Conservation (phyloP, 2,797 vertebrate genomes). For the Spinibarbus caldwelli region DNA sequence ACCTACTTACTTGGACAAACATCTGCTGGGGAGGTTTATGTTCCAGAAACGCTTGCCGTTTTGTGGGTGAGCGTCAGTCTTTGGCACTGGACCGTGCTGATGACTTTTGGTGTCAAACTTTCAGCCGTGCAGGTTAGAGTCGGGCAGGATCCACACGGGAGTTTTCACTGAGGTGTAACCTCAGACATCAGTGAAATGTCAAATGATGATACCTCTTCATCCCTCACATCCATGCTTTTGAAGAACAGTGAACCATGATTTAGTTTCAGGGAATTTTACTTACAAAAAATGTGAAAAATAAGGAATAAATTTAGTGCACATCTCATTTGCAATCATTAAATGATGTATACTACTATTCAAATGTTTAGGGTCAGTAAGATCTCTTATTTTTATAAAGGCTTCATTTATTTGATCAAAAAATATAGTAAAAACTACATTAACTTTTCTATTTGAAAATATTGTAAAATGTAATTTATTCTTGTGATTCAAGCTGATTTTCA, state of each 20-base stretch:
- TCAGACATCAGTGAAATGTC: slow-evolving; percentile 15
- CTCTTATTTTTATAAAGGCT: background rate
- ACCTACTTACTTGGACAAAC: slow-evolving; percentile 61
- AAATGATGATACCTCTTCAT: background rate
- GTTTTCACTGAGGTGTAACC: background rate
- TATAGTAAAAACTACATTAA: background rate
- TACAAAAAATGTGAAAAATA: background rate
- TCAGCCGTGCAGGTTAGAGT: slow-evolving; percentile 27
- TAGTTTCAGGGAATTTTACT: slow-evolving; percentile 3
- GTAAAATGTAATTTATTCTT: background rate
- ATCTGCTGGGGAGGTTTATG: slow-evolving; percentile 9
- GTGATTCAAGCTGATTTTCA: background rate
- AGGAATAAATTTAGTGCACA: background rate
- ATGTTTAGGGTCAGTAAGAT: background rate
- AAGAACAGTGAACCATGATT: background rate
- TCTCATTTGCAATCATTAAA: too few relatives aligned
- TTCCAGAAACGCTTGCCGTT: slow-evolving; percentile 30
- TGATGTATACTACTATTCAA: background rate
- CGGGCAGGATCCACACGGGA: background rate
- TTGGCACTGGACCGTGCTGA: background rate
- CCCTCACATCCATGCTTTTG: slow-evolving; percentile 1
- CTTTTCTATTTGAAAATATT: background rate
- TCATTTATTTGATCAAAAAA: background rate
- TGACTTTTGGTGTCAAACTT: slow-evolving; percentile 36
- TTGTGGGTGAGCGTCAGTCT: background rate